Conservation (phyloP, 2,888 invertebrate genomes). For the Leucophenga maculata region DNA sequence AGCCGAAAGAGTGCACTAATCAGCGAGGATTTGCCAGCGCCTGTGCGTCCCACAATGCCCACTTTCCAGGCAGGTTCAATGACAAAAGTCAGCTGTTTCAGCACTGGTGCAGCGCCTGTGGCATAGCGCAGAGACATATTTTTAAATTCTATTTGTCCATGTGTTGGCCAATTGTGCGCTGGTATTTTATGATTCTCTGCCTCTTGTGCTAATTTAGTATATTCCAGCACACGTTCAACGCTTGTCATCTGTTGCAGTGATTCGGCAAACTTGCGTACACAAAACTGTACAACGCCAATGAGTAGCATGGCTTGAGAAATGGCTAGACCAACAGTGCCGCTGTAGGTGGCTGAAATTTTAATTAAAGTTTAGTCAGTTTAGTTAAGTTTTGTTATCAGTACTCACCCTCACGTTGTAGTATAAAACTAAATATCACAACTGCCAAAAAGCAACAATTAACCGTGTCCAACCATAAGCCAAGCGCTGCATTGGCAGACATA, state of each 20-base stretch:
- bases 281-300: conserved; percentile 82
- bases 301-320: conserved; percentile 80
- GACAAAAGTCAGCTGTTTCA: conserved; percentile 80
- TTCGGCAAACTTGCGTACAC: conserved; percentile 80
- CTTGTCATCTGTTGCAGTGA: conserved; percentile 81
- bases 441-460: conserved; percentile 80
- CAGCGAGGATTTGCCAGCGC: conserved; percentile 86
- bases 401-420: conserved; percentile 77
- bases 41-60: conserved; percentile 87
- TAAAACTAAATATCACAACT: conserved; percentile 77
- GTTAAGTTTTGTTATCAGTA: not conserved
- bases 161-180: conserved; percentile 78
- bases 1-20: conserved; percentile 85
- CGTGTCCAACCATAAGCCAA: conserved; percentile 83
- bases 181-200: conserved; percentile 71
- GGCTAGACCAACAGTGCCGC: conserved; percentile 81
- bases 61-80: conserved; percentile 80
- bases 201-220: conserved; percentile 79
- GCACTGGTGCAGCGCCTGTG: conserved; percentile 76
- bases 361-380: too few relatives aligned
- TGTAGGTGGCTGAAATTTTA: conserved; percentile 71
- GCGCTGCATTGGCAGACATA: conserved; percentile 74
- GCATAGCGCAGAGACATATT: conserved; percentile 76
- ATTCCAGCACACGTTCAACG: conserved; percentile 81
- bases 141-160: conserved; percentile 76